These are phyloP conservation scores for Drosophila eohydei DNA, from an alignment of 2,888 invertebrate genomes.

Conservation along the genomic window DNA sequence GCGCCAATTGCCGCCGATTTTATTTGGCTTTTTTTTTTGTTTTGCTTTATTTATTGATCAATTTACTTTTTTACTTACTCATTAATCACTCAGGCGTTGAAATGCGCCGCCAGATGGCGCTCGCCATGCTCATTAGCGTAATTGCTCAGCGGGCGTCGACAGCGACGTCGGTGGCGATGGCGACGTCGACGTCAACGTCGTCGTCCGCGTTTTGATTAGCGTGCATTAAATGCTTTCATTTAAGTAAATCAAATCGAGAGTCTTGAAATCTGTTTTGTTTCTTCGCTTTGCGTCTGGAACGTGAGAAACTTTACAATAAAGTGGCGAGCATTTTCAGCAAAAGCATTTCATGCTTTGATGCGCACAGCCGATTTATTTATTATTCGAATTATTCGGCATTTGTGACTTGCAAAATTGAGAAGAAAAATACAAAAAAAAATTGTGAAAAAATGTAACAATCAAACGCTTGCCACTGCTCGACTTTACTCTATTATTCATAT, in stretches of 20 bases:
- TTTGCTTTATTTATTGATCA: conserved; percentile 50
- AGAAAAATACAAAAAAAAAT: conserved; percentile 10
- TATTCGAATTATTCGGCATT: conserved; percentile 74
- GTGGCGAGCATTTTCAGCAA: conserved; percentile 41
- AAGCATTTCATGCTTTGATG: conserved; percentile 74
- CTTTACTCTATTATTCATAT: conserved; percentile 31
- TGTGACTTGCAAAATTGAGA: conserved; percentile 69
- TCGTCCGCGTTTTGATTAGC: conserved; percentile 66
- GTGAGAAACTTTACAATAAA: conserved; percentile 73
- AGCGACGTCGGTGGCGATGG: conserved; percentile 1
- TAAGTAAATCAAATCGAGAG: conserved; percentile 74
- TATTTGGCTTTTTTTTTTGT: conserved; percentile 22
- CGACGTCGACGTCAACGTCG: conserved; percentile 7
- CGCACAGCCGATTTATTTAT: conserved; percentile 72
- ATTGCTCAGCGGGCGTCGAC: conserved; percentile 59
- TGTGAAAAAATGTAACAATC: conserved; percentile 11
- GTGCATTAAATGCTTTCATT: conserved; percentile 80
- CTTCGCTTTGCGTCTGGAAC: conserved; percentile 54
- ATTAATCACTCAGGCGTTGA: conserved; percentile 81
- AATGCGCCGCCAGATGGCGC: conserved; percentile 68
- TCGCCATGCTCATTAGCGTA: conserved; percentile 71
- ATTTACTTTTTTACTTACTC: conserved; percentile 63
- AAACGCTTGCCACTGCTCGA: conserved; percentile 46
- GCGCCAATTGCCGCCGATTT: conserved; percentile 25
- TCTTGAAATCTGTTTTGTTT: conserved; percentile 44